Conservation (phyloP, 2,113 vertebrate genomes). For the Coregonus clupeaformis region DNA sequence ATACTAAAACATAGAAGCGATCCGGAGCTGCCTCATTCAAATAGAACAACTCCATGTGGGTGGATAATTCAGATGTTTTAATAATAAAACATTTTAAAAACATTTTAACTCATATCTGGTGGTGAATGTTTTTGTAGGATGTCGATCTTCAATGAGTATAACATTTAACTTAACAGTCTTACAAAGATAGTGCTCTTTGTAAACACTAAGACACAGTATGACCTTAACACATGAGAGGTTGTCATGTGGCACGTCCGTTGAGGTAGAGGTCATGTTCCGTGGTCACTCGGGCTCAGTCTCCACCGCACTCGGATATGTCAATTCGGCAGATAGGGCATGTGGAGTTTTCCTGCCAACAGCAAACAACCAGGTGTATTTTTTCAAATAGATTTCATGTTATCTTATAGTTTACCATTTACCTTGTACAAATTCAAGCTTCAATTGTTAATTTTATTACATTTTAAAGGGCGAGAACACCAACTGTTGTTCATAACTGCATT, state of each 20-base stretch:
- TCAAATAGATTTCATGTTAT: not conserved
- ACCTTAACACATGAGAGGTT: not conserved
- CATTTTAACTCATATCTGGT: not conserved
- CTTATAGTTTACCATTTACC: too few relatives aligned
- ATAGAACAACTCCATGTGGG: not conserved
- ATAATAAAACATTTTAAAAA: not conserved
- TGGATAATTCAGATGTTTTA: not conserved
- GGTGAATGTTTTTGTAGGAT: too few relatives aligned
- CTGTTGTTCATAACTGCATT: not conserved
- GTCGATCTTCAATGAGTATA: not conserved
- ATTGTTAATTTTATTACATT: too few relatives aligned
- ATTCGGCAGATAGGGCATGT: conserved; percentile 77
- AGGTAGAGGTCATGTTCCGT: conserved; percentile 31
- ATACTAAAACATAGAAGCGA: not conserved
- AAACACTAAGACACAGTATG: not conserved
- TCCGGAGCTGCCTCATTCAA: not conserved
- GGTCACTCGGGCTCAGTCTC: not conserved
- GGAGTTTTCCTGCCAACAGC: conserved; percentile 64
- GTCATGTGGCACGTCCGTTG: not conserved
- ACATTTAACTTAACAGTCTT: too few relatives aligned
- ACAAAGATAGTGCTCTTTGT: not conserved
- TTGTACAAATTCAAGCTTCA: too few relatives aligned
- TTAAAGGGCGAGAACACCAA: not conserved
- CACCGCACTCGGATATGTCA: conserved; percentile 53
- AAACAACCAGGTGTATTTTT: not conserved